Conservation (phyloP, 64 coral and sea anemone genomes). For the Montipora cactus region DNA sequence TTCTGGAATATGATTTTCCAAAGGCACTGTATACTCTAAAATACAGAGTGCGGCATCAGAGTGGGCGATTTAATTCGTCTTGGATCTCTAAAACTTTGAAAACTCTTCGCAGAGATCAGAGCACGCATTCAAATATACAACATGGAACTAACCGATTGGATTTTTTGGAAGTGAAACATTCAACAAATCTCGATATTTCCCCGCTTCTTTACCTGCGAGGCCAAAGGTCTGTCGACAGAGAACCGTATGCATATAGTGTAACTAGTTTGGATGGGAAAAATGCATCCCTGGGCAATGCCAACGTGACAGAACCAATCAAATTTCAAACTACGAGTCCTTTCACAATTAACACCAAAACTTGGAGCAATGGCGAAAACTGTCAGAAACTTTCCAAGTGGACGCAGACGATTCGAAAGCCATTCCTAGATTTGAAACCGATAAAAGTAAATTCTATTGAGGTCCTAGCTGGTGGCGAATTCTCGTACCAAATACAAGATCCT, state of each 20-base stretch:
- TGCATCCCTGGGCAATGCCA: not conserved
- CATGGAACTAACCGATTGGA: slow-evolving; percentile 39
- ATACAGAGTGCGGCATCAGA: slow-evolving; percentile 59
- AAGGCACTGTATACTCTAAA: slow-evolving; percentile 51
- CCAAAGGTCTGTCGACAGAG: not conserved
- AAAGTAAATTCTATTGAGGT: slow-evolving; percentile 15
- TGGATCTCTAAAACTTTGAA: slow-evolving; percentile 59
- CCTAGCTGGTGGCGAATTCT: slow-evolving; percentile 9
- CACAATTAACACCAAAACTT: slow-evolving; percentile 47
- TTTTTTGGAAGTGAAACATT: slow-evolving; percentile 36
- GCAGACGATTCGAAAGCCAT: slow-evolving; percentile 30
- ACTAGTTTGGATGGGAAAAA: not conserved
- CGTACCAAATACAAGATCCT: slow-evolving; percentile 48
- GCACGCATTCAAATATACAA: not conserved
- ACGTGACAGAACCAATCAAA: not conserved
- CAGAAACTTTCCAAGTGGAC: slow-evolving; percentile 60
- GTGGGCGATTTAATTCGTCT: slow-evolving; percentile 62
- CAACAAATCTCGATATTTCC: slow-evolving; percentile 13
- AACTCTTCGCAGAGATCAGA: not conserved
- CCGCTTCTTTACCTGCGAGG: not conserved
- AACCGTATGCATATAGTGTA: slow-evolving; percentile 38
- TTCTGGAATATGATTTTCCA: slow-evolving; percentile 53
- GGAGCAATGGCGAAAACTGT: slow-evolving; percentile 63
- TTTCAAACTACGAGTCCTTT: slow-evolving; percentile 71
- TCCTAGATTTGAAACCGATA: slow-evolving; percentile 11